Percentiles rank a stretch among this genome's conserved stretches.
Evolutionary conservation across 2,888 invertebrate genomes (phyloP).

Genomic region (Hipparchia sbordonii): DNA sequence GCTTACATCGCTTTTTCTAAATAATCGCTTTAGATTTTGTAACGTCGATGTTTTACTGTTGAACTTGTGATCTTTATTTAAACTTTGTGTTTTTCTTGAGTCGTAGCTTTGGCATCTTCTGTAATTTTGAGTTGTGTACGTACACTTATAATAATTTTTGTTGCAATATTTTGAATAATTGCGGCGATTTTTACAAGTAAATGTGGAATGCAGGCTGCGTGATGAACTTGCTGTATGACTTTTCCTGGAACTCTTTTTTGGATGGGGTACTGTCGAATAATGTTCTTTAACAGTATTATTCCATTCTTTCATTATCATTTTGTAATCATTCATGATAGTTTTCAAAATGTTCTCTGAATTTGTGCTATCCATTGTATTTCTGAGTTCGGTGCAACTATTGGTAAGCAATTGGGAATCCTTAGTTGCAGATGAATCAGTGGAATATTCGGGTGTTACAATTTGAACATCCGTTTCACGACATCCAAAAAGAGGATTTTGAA

Average conservation of each 20-base stretch:
- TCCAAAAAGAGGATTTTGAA: constrained; percentile 74
- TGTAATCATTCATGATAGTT: constrained; percentile 72
- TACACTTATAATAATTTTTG: constrained; percentile 59
- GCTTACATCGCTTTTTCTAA: constrained; percentile 61
- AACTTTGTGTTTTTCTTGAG: constrained; percentile 60
- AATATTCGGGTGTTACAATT: constrained; percentile 59
- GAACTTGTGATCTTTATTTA: constrained; percentile 58
- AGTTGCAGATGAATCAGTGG: constrained; percentile 57
- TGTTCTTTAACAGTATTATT: constrained; percentile 72
- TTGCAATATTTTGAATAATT: constrained; percentile 55
- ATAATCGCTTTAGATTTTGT: constrained; percentile 64
- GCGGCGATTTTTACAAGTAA: constrained; percentile 63
- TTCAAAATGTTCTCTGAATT: constrained; percentile 57
- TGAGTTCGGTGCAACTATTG: constrained; percentile 71
- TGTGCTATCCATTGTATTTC: constrained; percentile 63
- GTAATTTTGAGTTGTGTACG: constrained; percentile 53
- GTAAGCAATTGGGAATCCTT: constrained; percentile 72
- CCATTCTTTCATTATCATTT: constrained; percentile 78
- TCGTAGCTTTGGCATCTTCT: constrained; percentile 49
- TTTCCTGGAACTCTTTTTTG: constrained; percentile 55
- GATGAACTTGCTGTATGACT: constrained; percentile 64
- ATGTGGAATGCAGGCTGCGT: constrained; percentile 67
- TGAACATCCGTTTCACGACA: constrained; percentile 63
- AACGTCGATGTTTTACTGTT: constrained; percentile 63
- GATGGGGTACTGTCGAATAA: constrained; percentile 60